Base-by-base conservation (phyloP, 2,888 invertebrate genomes). In the Clitarchus hookeri region DNA sequence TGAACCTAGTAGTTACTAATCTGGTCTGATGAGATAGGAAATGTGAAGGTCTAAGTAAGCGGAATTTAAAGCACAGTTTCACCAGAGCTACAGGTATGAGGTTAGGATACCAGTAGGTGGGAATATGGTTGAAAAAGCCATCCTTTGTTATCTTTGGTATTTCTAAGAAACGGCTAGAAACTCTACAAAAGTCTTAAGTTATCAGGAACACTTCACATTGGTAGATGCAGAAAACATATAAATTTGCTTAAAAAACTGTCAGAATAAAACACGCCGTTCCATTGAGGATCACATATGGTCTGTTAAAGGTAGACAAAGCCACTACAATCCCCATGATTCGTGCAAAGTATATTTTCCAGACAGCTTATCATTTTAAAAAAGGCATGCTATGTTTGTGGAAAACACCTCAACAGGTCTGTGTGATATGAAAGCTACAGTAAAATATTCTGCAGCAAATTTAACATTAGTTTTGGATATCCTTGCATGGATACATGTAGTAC, bases 401-500 rank as follows among this genome's bases (percentile, higher is more conserved):
- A 82, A 25, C 8, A 82, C 6, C 3, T 25, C 26, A 48, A 48
- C 12, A 48, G 6, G 48, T 48, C 48, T 48, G 48, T 82, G n/a
- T 82, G 6, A 82, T 26, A 9, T 25, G 4, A 25, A 26, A 82
- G 27, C 82, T 82, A 82, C 26, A 25, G 82, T 8, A 82, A 82
- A 82, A 82, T 82, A 82, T 26, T 82, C 82, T 82, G 27, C 82
- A 82, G 19, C 6, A 23, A 82, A 82, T 82, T 82, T 16, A 82
- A 82, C 26, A 82, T 82, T 27, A 82, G 26, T 26, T 82, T 82
- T 82, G 16, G 27, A 25, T 82, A 26, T 4, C 9, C 11, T 26
- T 23, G 26, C 12, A 48, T 12, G 12, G 48, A 48, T 48, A 48
- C 48, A 6, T 48, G 48, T 12, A 48, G 48, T 48, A 48, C 48